These are phyloP conservation scores for Alentia gelatinosa DNA, from an alignment of 2,888 invertebrate species.

Conservation along the genomic window DNA sequence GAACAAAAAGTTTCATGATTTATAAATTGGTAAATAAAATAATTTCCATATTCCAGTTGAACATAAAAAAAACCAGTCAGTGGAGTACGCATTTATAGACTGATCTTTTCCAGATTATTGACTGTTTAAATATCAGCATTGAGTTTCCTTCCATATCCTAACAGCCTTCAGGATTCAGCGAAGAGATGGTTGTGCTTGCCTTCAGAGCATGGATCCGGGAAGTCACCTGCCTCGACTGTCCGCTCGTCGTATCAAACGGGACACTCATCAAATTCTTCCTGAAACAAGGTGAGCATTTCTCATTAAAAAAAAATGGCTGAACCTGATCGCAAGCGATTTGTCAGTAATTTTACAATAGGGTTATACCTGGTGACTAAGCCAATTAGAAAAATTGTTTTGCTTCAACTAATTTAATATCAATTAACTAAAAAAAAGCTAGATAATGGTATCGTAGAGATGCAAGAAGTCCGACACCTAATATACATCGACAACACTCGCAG, in stretches of 20 bases:
- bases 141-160: not conserved
- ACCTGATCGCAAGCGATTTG: not conserved
- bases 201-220: slow-evolving; percentile 70
- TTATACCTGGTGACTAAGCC: no score
- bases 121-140: not conserved
- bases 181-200: slow-evolving; percentile 69
- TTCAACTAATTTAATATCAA: no score
- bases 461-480: no score
- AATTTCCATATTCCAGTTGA: no score
- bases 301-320: not conserved
- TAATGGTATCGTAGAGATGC: no score
- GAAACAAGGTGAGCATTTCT: slow-evolving; percentile 67
- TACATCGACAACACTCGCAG: no score
- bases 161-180: slow-evolving; percentile 68
- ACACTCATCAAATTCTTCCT: slow-evolving; percentile 70
- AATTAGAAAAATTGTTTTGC: no score
- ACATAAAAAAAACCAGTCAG: no score
- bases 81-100: no score
- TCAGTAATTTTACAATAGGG: no score
- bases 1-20: no score
- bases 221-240: slow-evolving; percentile 66
- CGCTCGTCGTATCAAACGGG: slow-evolving; percentile 73
- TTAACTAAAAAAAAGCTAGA: no score
- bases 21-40: not conserved
- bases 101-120: not conserved